A percentile compares a stretch with the other conserved stretches of the same genome.
These are phyloP conservation scores for Chirona hameri DNA, from an alignment of 2,888 invertebrate genomes.

Conservation along the genomic window DNA sequence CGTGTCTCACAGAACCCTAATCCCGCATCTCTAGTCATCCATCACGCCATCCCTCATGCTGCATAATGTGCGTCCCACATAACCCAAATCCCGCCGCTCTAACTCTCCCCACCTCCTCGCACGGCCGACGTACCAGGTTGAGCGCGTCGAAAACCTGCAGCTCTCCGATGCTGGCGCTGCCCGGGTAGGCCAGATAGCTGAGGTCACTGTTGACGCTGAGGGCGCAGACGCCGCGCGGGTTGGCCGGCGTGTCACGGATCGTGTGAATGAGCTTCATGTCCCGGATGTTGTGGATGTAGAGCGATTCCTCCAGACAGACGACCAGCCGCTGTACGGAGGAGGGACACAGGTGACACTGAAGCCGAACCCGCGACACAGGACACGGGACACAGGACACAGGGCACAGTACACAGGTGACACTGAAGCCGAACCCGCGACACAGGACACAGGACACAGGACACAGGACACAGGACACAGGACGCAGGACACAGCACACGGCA, in stretches of 20 bases:
- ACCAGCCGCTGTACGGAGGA: slow-evolving; percentile 52
- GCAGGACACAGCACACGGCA: too few species aligned
- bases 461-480: too few species aligned
- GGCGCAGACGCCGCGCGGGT: slow-evolving; percentile 87
- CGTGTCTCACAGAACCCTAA: too few species aligned
- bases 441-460: too few species aligned
- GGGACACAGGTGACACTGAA: too few species aligned
- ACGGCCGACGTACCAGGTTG: slow-evolving; percentile 63
- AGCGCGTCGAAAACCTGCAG: slow-evolving; percentile 92
- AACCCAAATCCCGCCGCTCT: too few species aligned
- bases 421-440: too few species aligned
- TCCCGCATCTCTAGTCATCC: slow-evolving; percentile 1
- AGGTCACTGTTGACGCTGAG: slow-evolving; percentile 83
- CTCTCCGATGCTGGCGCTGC: slow-evolving; percentile 87
- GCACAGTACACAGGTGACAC: too few species aligned
- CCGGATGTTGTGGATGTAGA: slow-evolving; percentile 57
- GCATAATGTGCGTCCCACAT: too few species aligned
- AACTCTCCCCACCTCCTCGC: not conserved
- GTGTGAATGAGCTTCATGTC: slow-evolving; percentile 57
- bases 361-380: too few species aligned
- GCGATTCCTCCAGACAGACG: slow-evolving; percentile 56
- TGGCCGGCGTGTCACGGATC: slow-evolving; percentile 90
- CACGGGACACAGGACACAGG: too few species aligned
- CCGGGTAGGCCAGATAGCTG: slow-evolving; percentile 95
- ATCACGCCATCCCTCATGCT: not conserved